A percentile compares a stretch with the other conserved stretches of the same genome.
Conservation (phyloP, 1,140 invertebrate species). For the Arion vulgaris region DNA sequence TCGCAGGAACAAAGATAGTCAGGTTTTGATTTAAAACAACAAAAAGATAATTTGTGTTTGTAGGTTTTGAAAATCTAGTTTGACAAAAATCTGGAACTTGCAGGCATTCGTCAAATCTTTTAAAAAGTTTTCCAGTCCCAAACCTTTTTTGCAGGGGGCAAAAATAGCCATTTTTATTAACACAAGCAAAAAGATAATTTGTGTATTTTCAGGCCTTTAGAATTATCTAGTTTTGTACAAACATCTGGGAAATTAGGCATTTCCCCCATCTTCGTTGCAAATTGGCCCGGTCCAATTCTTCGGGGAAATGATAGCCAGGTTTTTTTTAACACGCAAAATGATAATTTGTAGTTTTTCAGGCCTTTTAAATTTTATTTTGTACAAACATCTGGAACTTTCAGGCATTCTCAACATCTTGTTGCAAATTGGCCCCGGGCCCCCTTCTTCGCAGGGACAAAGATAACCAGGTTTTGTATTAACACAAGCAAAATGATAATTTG, state of each 20-base stretch:
- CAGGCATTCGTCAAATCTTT: slow-evolving; percentile 56
- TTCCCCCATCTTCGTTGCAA: slow-evolving; percentile 49
- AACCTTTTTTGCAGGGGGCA: too few relatives aligned
- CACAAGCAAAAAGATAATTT: too few relatives aligned
- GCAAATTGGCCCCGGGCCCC: too few relatives aligned
- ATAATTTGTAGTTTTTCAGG: slow-evolving; percentile 60
- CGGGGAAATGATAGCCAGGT: neutral
- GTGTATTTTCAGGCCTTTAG: too few relatives aligned
- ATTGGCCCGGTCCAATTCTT: slow-evolving; percentile 38
- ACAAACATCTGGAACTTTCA: neutral
- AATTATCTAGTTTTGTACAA: too few relatives aligned
- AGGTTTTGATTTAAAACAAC: neutral
- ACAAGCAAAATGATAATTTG: neutral
- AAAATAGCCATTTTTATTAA: too few relatives aligned
- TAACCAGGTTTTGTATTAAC: slow-evolving; percentile 4
- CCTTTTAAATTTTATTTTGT: neutral
- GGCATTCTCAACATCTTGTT: slow-evolving; percentile 77
- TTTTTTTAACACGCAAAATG: neutral
- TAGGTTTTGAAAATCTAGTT: slow-evolving; percentile 62
- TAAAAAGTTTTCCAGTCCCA: too few relatives aligned
- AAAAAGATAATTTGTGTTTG: neutral
- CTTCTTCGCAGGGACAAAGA: neutral
- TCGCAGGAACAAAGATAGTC: neutral
- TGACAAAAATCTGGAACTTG: neutral
- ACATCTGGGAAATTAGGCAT: too few relatives aligned